Percentiles rank a stretch among this genome's conserved stretches.
These are phyloP conservation scores for Agrypnus murinus DNA, from an alignment of 2,888 invertebrate genomes.

Conservation along the genomic window DNA sequence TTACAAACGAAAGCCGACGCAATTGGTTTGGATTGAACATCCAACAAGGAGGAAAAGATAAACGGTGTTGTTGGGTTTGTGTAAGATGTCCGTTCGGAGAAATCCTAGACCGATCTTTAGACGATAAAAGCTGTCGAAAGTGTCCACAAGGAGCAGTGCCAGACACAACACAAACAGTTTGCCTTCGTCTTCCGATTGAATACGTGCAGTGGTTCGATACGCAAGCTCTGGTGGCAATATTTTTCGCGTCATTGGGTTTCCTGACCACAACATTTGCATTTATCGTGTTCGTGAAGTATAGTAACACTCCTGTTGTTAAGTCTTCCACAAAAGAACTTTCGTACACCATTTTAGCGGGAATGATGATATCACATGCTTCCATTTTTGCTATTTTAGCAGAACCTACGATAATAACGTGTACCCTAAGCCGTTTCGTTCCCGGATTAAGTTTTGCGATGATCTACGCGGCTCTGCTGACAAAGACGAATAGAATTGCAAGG, in stretches of 20 bases:
- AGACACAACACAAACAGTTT: constrained; percentile 77
- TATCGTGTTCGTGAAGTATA: constrained; percentile 78
- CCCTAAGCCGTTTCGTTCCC: constrained; percentile 71
- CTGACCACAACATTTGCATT: constrained; percentile 76
- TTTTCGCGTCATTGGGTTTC: constrained; percentile 78
- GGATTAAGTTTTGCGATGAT: constrained; percentile 83
- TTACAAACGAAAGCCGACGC: too few species aligned
- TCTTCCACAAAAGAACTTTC: constrained; percentile 79
- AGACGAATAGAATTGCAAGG: constrained; percentile 85
- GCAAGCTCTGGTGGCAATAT: constrained; percentile 77
- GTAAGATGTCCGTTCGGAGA: constrained; percentile 79
- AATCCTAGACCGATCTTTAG: constrained; percentile 72
- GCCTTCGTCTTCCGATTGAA: constrained; percentile 76
- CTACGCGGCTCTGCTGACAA: constrained; percentile 83
- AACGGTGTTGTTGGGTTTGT: constrained; percentile 86
- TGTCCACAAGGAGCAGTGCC: constrained; percentile 81
- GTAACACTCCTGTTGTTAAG: constrained; percentile 86
- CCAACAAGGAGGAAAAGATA: constrained; percentile 76
- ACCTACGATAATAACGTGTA: constrained; percentile 76
- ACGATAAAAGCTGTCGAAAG: constrained; percentile 74
- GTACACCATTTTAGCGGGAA: constrained; percentile 81
- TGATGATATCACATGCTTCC: constrained; percentile 74
- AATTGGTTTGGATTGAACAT: too few species aligned
- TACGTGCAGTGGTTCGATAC: constrained; percentile 78
- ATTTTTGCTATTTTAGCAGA: constrained; percentile 80